A percentile compares a stretch with the other conserved stretches of the same genome.
Conservation (phyloP, 2,797 vertebrate genomes). For the Chloroceryle amazona region DNA sequence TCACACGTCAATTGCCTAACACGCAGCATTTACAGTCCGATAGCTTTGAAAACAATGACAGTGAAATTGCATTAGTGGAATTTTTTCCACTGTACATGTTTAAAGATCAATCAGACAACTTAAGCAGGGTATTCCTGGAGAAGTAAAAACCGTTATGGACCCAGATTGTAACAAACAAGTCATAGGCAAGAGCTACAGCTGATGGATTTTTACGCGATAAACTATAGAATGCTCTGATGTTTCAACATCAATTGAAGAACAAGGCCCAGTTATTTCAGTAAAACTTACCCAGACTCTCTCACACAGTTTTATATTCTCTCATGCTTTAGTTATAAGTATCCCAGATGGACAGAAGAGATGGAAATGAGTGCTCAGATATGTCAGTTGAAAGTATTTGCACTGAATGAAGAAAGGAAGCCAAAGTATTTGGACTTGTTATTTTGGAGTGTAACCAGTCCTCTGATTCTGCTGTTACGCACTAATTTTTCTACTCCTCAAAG, state of each 20-base stretch:
- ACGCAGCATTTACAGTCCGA: slow-evolving; percentile 24
- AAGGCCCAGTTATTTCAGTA: neutral
- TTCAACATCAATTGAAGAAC: neutral
- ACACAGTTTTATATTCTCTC: neutral
- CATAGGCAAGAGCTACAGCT: neutral
- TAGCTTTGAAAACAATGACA: slow-evolving; percentile 46
- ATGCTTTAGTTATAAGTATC: neutral
- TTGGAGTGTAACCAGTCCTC: neutral
- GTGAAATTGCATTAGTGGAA: slow-evolving; percentile 45
- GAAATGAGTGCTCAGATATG: neutral
- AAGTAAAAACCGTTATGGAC: neutral
- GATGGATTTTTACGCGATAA: neutral
- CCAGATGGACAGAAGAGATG: neutral
- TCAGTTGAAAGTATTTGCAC: neutral
- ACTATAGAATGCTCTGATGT: neutral
- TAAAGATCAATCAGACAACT: neutral
- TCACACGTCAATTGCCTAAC: slow-evolving; percentile 39
- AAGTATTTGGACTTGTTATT: neutral
- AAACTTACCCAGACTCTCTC: neutral
- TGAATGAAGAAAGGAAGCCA: neutral
- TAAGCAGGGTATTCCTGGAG: neutral
- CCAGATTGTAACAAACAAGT: neutral
- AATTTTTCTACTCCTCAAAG: neutral
- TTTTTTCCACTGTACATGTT: neutral
- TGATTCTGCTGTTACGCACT: neutral